Base-by-base conservation (phyloP, 1,140 invertebrate genomes). In the Brachionus asplanchnoidis region DNA sequence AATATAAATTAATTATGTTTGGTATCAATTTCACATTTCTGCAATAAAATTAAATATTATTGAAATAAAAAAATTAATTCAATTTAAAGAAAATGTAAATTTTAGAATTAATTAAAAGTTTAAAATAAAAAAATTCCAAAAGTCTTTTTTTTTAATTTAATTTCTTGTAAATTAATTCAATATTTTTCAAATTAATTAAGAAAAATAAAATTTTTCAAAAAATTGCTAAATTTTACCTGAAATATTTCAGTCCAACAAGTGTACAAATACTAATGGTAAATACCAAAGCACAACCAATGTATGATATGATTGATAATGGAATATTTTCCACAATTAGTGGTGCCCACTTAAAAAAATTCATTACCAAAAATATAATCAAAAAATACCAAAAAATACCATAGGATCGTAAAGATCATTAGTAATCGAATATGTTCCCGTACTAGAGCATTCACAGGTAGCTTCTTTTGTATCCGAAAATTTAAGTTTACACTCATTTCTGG, bases 261-360 rank as follows among this genome's bases (percentile, higher is more conserved):
- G 88, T 88, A 12, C 86, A 84, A 44, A 89, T 85, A 85, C 88
- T 89, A 60, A 89, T 85, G 0, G 87, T 73, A 26, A 87, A 87
- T 5, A 88, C 88, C 7, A 88, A 85, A 53, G 87, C 85, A 85
- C 88, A 89, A 26, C 89, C 89, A 79, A 89, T 86, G 70, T 90
- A 89, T 8, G 88, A 89, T 2, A 89, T 88, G 44, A 88, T 86
- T 56, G 87, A 88, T 87, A 90, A 88, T n/a, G 89, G 85, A 53
- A 87, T 86, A 11, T 87, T 87, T 28, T 86, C 85, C 40, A 87
- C 86, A 56, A 89, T 87, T 44, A 87, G 87, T 86, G 88, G 88
- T 84, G 88, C 87, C 89, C 89, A 90, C 89, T 90, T 85, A 0
- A 86, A 86, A 28, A 68, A 68, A 14, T 14, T 12, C 26, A 28